Evolutionary conservation across 2,888 invertebrate species (phyloP).

Genomic region (Agrotis ipsilon): DNA sequence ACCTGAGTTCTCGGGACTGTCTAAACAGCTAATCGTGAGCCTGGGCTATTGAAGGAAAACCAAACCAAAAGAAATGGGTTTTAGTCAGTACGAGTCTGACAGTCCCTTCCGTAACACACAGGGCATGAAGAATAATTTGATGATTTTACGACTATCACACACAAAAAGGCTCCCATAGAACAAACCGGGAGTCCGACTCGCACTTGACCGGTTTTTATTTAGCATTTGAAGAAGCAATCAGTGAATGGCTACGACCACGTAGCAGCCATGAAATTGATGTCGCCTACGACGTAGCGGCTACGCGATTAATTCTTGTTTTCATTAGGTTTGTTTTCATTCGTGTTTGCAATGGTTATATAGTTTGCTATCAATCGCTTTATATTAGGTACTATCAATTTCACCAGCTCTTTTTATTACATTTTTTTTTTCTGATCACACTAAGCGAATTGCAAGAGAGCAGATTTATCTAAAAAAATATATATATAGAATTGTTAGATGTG

Average conservation of each 20-base stretch:
- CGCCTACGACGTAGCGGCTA: conserved; percentile 11
- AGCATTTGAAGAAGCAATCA: conserved; percentile 11
- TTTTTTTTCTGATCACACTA: neutral
- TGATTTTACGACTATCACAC: no score
- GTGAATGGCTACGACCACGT: conserved; percentile 11
- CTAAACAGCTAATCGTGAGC: no score
- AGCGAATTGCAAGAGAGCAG: neutral
- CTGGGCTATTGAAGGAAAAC: no score
- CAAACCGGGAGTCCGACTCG: no score
- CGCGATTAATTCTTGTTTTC: neutral
- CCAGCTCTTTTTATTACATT: neutral
- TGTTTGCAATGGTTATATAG: neutral
- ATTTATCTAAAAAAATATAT: no score
- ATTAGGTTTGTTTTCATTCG: neutral
- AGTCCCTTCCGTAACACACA: no score
- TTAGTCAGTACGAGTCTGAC: no score
- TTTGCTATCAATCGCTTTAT: neutral
- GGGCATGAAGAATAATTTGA: no score
- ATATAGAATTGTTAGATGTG: neutral
- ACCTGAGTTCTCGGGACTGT: no score
- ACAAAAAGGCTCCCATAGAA: no score
- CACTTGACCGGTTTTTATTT: neutral
- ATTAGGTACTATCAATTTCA: neutral
- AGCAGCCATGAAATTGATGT: neutral
- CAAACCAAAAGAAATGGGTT: no score